A percentile compares a stretch with the other conserved stretches of the same genome.
phyloP scores from a whole-genome alignment of 2,797 vertebrate genomes.

The Glyptemys insculpta region DNA sequence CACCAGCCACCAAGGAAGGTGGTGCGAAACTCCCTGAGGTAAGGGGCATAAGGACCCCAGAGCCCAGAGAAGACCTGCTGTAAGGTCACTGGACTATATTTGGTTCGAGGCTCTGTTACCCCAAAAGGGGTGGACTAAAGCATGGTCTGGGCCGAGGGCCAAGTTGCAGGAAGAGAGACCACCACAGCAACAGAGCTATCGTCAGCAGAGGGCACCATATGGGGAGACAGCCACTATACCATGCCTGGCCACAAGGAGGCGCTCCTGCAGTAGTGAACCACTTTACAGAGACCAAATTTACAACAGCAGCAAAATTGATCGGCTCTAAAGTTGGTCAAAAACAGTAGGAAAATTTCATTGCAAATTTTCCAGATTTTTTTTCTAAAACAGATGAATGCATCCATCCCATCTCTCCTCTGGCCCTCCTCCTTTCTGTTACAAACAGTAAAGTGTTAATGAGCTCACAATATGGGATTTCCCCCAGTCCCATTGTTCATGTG shows the following conservation, averaged over 20 bases:
- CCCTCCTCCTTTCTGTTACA: background rate
- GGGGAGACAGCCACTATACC: too few species aligned
- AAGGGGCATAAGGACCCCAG: too few species aligned
- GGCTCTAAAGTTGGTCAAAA: background rate
- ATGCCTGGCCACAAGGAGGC: background rate
- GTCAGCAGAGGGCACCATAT: background rate
- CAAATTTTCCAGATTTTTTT: background rate
- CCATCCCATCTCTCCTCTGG: background rate
- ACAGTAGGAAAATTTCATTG: background rate
- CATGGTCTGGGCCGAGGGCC: too few species aligned
- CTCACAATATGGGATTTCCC: background rate
- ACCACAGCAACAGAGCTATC: background rate
- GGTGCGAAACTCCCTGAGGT: too few species aligned
- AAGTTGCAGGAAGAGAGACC: background rate
- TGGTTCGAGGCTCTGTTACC: too few species aligned
- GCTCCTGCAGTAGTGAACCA: background rate
- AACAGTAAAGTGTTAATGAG: background rate
- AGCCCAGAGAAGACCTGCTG: too few species aligned
- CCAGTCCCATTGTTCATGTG: background rate
- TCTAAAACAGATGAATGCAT: background rate
- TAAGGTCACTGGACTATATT: too few species aligned
- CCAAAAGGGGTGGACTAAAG: too few species aligned
- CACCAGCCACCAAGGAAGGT: too few species aligned
- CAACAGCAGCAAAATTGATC: background rate
- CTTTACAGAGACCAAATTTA: background rate